Conservation (phyloP, 37 sponge, comb jelly and placozoan species). For the Cladorhizidae sp. region DNA sequence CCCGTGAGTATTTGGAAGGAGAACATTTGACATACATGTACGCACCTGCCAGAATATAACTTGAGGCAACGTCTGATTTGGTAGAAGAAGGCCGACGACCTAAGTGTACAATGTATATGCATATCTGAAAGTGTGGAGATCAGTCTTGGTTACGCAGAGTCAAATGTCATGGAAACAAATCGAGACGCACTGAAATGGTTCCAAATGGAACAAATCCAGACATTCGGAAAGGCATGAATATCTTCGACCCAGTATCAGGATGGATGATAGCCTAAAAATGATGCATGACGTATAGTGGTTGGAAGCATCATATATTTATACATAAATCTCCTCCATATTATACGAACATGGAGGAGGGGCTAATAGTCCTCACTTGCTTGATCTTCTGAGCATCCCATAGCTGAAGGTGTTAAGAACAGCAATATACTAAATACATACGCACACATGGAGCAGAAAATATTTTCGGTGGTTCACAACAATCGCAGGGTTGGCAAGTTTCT, state of each 20-base stretch:
- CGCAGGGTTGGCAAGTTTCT: too few relatives aligned
- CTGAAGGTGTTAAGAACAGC: constrained; percentile 35
- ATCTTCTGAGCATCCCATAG: constrained; percentile 93
- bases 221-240: constrained; percentile 86
- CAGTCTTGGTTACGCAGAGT: background rate
- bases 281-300: background rate
- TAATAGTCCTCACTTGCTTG: constrained; percentile 62
- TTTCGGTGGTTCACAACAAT: too few relatives aligned
- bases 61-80: constrained; percentile 64
- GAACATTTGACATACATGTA: too few relatives aligned
- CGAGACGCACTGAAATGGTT: constrained; percentile 61
- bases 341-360: too few relatives aligned
- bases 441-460: too few relatives aligned
- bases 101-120: constrained; percentile 5
- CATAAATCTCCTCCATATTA: background rate
- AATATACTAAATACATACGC: too few relatives aligned
- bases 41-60: constrained; percentile 89
- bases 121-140: background rate
- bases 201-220: constrained; percentile 94
- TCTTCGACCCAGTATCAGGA: constrained; percentile 84
- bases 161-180: background rate
- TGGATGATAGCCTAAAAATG: constrained; percentile 83
- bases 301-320: background rate
- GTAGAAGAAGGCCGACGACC: constrained; percentile 84
- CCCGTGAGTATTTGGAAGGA: too few relatives aligned